A percentile compares a stretch with the other conserved stretches of the same genome.
These are phyloP conservation scores for Acropora yongei DNA, from an alignment of 64 coral and sea anemone species.

Conservation along the genomic window DNA sequence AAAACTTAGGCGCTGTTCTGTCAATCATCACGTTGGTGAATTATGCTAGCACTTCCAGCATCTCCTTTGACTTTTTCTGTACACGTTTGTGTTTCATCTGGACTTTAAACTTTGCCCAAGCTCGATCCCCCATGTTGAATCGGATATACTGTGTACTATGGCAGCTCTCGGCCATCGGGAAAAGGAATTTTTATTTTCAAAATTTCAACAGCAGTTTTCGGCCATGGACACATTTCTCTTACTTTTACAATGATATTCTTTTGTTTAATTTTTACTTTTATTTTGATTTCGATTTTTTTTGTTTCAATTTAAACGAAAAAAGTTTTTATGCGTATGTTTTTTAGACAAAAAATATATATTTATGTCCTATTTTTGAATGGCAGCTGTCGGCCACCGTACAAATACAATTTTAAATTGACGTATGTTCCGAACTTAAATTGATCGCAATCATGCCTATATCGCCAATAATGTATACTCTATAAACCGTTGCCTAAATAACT, in stretches of 20 bases:
- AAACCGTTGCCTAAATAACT: too few species aligned
- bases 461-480: too few species aligned
- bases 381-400: not conserved
- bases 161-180: not conserved
- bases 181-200: not conserved
- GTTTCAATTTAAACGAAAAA: not conserved
- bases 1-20: too few species aligned
- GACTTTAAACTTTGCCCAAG: conserved; percentile 7
- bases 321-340: not conserved
- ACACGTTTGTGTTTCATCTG: conserved; percentile 14
- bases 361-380: not conserved
- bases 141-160: not conserved
- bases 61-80: not conserved
- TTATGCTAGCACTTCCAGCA: not conserved
- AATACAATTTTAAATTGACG: too few species aligned
- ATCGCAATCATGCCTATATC: too few species aligned
- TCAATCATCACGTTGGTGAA: not conserved
- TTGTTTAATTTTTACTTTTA: too few species aligned
- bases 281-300: not conserved
- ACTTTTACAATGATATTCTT: too few species aligned
- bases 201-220: not conserved
- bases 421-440: too few species aligned
- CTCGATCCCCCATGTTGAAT: not conserved
- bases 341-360: not conserved
- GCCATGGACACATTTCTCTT: too few species aligned